Conservation (phyloP, 2,113 vertebrate genomes). For the Otocyon megalotis region DNA sequence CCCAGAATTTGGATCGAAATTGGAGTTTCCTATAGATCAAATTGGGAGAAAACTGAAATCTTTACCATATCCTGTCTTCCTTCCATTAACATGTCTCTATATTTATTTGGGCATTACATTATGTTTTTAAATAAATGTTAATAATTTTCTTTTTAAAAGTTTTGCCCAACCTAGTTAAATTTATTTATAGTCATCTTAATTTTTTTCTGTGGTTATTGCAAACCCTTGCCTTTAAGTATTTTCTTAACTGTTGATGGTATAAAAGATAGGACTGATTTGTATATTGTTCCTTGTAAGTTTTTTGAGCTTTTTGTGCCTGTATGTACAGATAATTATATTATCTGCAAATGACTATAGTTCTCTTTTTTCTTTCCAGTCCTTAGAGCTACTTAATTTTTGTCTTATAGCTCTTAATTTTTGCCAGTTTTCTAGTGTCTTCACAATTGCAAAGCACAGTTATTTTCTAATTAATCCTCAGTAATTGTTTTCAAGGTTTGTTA, state of each 20-base stretch:
- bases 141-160: slow-evolving; percentile 6
- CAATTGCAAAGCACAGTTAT: neutral
- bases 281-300: neutral
- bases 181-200: neutral
- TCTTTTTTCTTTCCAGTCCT: slow-evolving; percentile 1
- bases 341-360: neutral
- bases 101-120: neutral
- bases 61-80: neutral
- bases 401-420: neutral
- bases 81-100: neutral
- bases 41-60: neutral
- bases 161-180: neutral
- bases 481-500: neutral
- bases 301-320: neutral
- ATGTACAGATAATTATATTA: neutral
- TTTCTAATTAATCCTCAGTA: neutral
- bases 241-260: neutral
- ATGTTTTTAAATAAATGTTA: neutral
- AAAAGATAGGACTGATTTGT: neutral
- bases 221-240: neutral
- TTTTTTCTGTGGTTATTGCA: neutral
- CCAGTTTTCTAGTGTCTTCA: neutral
- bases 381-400: neutral
- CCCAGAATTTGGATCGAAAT: neutral
- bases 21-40: neutral